Evolutionary conservation across 2,797 vertebrate genomes (phyloP), one percentile per base, ranked within the genome.

Genomic region (Bradypodion ventrale): DNA sequence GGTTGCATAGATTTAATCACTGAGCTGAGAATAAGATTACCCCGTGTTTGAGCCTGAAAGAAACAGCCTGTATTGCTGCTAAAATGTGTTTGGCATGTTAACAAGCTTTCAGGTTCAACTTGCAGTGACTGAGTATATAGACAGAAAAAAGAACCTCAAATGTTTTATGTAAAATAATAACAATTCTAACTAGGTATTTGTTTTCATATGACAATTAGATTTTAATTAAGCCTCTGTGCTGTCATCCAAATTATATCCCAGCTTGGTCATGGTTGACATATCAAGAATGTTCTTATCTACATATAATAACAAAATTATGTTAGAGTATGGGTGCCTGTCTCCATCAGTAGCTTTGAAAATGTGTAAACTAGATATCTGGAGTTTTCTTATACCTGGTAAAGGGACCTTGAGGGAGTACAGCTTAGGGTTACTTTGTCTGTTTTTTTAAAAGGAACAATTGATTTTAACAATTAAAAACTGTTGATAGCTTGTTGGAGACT

Each of bases 161-260:
- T 85, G 92, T 27, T 87, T 87, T 83, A 12, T 80, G 72, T 80
- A 27, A 40, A 29, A 85, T 37, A 90, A 87, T 82, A 75, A 87
- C 10, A 29, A 82, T 1, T 88, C 85, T 88, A 88, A 84, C 78
- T 85, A 89, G 87, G 68, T 87, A 69, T 86, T 91, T 92, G 69
- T 89, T 90, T 92, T 92, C 88, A 62, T 0, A 62, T 90, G 78
- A 68, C 89, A 76, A 90, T 92, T 91, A 91, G 85, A 87, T 90
- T 94, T 92, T 94, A 94, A 92, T 89, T 91, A 92, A 85, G 81
- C 80, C 75, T 75, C 85, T 88, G 56, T 93, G 91, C 86, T 92
- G 86, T 70, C 83, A 73, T 80, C 49, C 84, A 85, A 90, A 87
- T 91, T 90, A 84, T 80, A 84, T 83, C 72, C 35, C 35, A 84